Conservation (phyloP, 1,140 invertebrate species). For the Caenorhabditis brenneri region DNA sequence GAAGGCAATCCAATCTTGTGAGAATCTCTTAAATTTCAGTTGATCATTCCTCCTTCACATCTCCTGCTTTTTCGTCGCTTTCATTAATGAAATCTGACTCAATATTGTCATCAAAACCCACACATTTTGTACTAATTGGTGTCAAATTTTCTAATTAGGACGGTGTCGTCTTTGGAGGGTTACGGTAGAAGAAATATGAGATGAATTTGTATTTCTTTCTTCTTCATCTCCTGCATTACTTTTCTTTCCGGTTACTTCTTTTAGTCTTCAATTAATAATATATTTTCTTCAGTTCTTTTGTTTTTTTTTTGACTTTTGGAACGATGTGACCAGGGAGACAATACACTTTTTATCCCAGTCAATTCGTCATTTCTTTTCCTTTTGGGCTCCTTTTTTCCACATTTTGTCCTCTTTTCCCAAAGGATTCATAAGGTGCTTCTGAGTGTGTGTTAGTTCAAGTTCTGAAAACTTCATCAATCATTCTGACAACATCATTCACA, state of each 20-base stretch:
- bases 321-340: background rate
- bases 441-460: background rate
- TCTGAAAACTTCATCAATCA: background rate
- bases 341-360: background rate
- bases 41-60: no score
- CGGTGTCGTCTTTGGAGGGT: background rate
- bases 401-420: background rate
- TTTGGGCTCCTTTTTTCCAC: background rate
- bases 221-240: background rate
- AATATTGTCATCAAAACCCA: background rate
- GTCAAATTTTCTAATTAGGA: conserved; percentile 6
- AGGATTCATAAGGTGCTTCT: conserved; percentile 11
- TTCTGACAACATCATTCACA: background rate
- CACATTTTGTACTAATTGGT: conserved; percentile 26
- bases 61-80: background rate
- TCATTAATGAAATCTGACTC: background rate
- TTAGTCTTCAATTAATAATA: background rate
- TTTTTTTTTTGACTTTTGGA: no score
- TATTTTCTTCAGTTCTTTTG: no score
- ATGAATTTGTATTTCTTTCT: background rate
- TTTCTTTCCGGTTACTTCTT: background rate
- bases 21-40: conserved; percentile 27
- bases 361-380: conserved; percentile 7
- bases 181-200: conserved; percentile 1
- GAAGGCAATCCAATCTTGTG: conserved; percentile 14